Evolutionary conservation across 2,888 invertebrate genomes (phyloP), one percentile per base, ranked within the genome.

Genomic region (Caenorhabditis sp.): DNA sequence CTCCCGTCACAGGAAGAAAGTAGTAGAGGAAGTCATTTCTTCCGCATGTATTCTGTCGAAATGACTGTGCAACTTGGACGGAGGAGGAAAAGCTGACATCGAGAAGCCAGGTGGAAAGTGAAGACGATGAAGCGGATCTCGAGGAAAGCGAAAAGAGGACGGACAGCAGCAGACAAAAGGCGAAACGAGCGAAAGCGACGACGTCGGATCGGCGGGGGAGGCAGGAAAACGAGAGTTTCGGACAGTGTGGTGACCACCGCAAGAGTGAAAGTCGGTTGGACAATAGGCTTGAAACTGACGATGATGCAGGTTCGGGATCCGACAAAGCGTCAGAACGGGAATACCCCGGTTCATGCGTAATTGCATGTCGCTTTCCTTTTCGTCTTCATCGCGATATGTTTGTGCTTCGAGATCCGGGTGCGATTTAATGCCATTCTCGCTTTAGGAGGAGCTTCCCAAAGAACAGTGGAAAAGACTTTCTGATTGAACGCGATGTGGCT

Each of bases 251-350:
- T 56, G 66, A 62, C 62, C 50, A 73, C 58, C 56, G 73, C 55
- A 59, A 65, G 52, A 73, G 76, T 66, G 70, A 65, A 68, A 68
- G 68, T 68, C 58, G 59, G 56, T 68, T 58, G 59, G 68, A 75
- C 70, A 56, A 63, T 63, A 72, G 56, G 62, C 66, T 70, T 75
- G 66, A 68, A 70, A 75, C 63, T 62, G 70, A 53, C 58, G 63
- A 65, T 63, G 68, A 58, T 39, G 65, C 59, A 61, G 66, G 66
- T 66, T 66, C 66, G 66, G 32, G 66, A 58, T 48, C 32, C 58
- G 46, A 53, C 35, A 22, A 20, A 46, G 24, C 46, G 46, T 41
- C 48, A 58, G 68, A 68, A 68, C 68, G 50, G 59, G 59, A 68
- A 68, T 68, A 50, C 48, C 48, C 66, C 37, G 17, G 41, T 52